Evolutionary conservation across 2,888 invertebrate genomes (phyloP).

Genomic region (Nomada fucata): DNA sequence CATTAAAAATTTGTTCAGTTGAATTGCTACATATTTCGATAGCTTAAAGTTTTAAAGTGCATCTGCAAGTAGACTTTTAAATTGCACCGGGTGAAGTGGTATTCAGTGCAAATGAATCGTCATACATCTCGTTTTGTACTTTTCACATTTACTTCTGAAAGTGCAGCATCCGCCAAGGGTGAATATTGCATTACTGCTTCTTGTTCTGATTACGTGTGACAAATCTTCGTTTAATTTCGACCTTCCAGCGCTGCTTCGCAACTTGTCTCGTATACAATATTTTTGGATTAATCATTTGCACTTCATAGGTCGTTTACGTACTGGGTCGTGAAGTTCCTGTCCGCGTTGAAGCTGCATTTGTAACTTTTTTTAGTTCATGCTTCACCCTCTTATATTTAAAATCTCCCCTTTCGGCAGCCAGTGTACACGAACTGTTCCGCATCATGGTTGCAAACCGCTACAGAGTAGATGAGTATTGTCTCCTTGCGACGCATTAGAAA

Average conservation of each 20-base stretch:
- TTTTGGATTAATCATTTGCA: background rate
- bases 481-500: conserved; percentile 26
- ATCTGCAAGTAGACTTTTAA: too few relatives aligned
- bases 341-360: background rate
- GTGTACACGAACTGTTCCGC: background rate
- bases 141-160: too few relatives aligned
- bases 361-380: background rate
- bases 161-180: too few relatives aligned
- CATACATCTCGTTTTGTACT: too few relatives aligned
- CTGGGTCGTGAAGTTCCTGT: background rate
- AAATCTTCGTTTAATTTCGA: background rate
- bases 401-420: background rate
- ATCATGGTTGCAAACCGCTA: background rate
- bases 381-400: background rate
- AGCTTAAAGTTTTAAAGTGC: too few relatives aligned
- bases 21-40: too few relatives aligned
- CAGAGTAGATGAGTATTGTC: background rate
- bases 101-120: too few relatives aligned
- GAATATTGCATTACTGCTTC: too few relatives aligned
- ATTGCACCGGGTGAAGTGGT: too few relatives aligned
- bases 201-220: too few relatives aligned
- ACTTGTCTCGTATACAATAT: background rate
- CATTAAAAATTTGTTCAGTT: too few relatives aligned
- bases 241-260: background rate
- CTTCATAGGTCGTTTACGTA: background rate